These are phyloP conservation scores for Aplidium turbinatum DNA, from an alignment of 23 tunicate species.

Conservation along the genomic window DNA sequence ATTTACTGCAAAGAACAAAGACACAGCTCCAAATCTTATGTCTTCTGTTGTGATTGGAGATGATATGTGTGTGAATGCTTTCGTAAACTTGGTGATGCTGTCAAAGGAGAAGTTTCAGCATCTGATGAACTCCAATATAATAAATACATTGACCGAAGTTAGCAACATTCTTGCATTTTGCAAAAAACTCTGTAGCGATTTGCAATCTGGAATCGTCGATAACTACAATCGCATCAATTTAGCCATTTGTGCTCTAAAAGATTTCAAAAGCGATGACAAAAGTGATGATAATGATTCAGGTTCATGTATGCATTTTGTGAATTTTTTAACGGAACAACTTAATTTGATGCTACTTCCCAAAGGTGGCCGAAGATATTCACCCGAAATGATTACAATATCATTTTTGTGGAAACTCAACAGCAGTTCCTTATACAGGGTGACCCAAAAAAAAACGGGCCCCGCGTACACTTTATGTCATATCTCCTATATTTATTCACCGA, in stretches of 20 bases:
- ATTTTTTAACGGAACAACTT: neutral
- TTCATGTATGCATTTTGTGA: neutral
- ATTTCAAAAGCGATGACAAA: neutral
- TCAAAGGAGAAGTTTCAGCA: neutral
- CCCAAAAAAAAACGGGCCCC: no score
- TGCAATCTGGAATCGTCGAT: neutral
- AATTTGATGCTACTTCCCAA: neutral
- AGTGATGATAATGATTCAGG: neutral
- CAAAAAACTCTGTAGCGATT: conserved; percentile 10
- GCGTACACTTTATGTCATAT: no score
- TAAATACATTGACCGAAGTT: neutral
- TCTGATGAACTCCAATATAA: neutral
- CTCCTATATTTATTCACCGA: no score
- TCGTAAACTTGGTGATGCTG: conserved; percentile 3
- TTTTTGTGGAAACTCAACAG: conserved; percentile 25
- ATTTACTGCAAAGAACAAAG: neutral
- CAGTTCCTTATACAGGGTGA: conserved; percentile 15
- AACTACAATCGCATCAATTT: neutral
- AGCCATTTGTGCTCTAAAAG: conserved; percentile 19
- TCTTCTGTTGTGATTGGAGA: neutral
- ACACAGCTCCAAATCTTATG: conserved; percentile 11
- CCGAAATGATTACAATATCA: conserved; percentile 5
- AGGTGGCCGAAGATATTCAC: conserved; percentile 2
- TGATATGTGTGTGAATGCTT: neutral
- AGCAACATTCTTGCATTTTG: conserved; percentile 17